Base-by-base conservation (phyloP, 1,140 invertebrate species). In the Episyrphus balteatus region DNA sequence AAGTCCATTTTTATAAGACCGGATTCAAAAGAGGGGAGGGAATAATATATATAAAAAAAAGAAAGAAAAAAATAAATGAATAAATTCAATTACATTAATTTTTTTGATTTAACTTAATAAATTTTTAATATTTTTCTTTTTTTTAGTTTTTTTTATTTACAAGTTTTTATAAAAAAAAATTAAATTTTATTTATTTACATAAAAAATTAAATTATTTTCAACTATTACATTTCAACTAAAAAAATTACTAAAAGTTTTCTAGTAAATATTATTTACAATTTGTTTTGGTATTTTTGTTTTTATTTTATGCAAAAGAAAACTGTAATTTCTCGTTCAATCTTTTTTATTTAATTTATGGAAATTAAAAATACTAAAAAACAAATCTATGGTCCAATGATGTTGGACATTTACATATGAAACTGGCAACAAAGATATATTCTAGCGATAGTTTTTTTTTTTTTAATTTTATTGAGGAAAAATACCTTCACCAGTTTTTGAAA, bases 21-120 rank as follows among this genome's bases (percentile, higher is more conserved):
- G 30, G 26, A 48, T 42, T 34, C 31, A 37, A 38, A 38, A 18
- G 40, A n/a, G 44, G 34, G 18, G 26, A 44, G 21, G 38, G 45
- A 36, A 48, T 37, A 44, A 49, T 40, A 38, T 21, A 49, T 26
- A 47, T 44, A 43, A 46, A 36, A 37, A 43, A 42, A 42, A 50
- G 42, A 36, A 50, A 36, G n/a, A 42, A 50, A 46, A 50, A 51
- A 42, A 46, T 41, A 47, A 37, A 49, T 15, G 26, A 34, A 34
- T 31, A 45, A 40, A 11, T 31, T 48, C 26, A 42, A 17, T 33
- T 15, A 13, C n/a, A 42, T 42, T 34, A 18, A n/a, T 46, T n/a
- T 39, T 46, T 38, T 39, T 19, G 5, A 36, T 12, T 32, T 45
- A 14, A 18, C 33, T 36, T 10, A 45, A 36, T 45, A 19, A 11